A percentile compares a stretch with the other conserved stretches of the same genome.
phyloP scores from a whole-genome alignment of 2,888 invertebrate species.

The Tridacna crocea region DNA sequence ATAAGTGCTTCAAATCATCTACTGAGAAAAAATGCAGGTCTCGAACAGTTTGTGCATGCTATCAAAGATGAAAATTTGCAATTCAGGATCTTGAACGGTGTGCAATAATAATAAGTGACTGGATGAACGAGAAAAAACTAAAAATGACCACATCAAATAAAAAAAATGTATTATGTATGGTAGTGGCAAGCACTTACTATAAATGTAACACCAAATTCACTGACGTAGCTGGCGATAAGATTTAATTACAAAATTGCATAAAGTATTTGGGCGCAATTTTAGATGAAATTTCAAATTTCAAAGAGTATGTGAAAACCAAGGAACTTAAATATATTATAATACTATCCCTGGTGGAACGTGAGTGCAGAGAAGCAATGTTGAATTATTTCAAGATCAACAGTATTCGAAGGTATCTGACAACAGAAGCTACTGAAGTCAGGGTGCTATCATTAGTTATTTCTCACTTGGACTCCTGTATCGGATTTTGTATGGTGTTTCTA shows the following conservation, averaged over 20 bases:
- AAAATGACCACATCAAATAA: conserved; percentile 39
- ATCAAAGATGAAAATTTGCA: conserved; percentile 5
- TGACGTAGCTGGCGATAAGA: not conserved
- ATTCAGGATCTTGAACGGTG: conserved; percentile 21
- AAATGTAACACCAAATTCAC: conserved; percentile 10
- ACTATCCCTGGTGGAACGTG: no score
- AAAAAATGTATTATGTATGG: conserved; percentile 17
- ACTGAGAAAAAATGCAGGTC: no score
- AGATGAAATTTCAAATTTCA: not conserved
- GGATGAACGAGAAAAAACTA: conserved; percentile 35
- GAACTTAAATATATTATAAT: no score
- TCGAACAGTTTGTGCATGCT: no score
- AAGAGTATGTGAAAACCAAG: conserved; percentile 10
- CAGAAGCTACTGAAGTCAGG: conserved; percentile 2
- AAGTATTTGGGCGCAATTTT: no score
- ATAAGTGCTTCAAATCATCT: conserved; percentile 29
- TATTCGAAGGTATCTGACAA: conserved; percentile 2
- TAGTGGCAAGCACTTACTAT: not conserved
- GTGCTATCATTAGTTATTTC: conserved; percentile 21
- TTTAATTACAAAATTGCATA: not conserved
- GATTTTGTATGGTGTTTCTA: no score
- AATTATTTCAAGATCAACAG: conserved; percentile 18
- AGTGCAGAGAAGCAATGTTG: conserved; percentile 12
- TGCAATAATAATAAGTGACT: conserved; percentile 25
- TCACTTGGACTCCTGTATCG: conserved; percentile 26